Evolutionary conservation across 1,140 invertebrate species (phyloP).

Genomic region (Adelges cooleyi): DNA sequence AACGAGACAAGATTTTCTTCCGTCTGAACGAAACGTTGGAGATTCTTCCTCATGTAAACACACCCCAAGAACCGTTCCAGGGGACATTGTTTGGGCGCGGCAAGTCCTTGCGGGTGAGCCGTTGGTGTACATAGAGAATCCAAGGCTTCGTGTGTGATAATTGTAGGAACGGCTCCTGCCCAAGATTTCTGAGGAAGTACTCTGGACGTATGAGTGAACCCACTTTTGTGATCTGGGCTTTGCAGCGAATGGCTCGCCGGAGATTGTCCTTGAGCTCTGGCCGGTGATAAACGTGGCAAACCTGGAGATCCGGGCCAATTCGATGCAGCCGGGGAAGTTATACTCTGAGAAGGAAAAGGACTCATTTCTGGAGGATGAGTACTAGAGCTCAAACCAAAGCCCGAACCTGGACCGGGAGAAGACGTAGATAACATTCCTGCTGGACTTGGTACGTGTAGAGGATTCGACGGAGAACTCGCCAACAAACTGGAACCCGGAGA

Average conservation of each 20-base stretch:
- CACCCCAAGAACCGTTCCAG: constrained; percentile 86
- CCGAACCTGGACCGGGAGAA: constrained; percentile 52
- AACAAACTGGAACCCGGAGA: constrained; percentile 63
- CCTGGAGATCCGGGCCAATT: constrained; percentile 84
- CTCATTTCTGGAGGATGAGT: constrained; percentile 54
- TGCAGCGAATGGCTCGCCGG: constrained; percentile 44
- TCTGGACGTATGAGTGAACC: constrained; percentile 46
- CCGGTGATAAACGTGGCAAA: constrained; percentile 73
- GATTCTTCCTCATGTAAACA: constrained; percentile 73
- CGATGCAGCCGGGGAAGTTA: constrained; percentile 59
- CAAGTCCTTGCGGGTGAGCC: constrained; percentile 54
- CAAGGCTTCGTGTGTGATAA: constrained; percentile 76
- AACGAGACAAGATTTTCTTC: constrained; percentile 54
- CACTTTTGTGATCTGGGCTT: constrained; percentile 43
- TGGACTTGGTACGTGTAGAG: constrained; percentile 62
- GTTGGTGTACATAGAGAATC: constrained; percentile 73
- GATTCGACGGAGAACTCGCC: constrained; percentile 67
- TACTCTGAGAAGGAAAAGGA: constrained; percentile 54
- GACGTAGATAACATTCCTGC: constrained; percentile 59
- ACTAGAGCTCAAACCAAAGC: constrained; percentile 31
- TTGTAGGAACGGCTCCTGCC: constrained; percentile 83
- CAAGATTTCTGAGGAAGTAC: constrained; percentile 70
- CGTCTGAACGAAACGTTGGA: constrained; percentile 70
- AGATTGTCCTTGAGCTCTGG: constrained; percentile 52
- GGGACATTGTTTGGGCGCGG: constrained; percentile 56